Conservation (phyloP, 2,797 vertebrate genomes). For the Myoxocephalus aenaeus region DNA sequence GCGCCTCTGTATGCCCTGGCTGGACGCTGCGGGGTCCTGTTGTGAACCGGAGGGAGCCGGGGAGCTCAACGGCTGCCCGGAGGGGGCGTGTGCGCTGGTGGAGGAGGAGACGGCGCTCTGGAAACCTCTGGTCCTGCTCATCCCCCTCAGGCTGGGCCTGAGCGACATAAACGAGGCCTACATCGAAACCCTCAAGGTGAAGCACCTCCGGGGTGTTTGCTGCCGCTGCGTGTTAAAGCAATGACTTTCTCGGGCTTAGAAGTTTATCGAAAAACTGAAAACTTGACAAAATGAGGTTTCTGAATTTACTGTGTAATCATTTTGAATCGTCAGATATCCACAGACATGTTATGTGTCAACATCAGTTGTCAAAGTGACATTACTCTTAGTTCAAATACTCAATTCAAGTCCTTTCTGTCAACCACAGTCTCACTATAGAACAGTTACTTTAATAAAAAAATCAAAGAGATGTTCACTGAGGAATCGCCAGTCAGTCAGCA, state of each 20-base stretch:
- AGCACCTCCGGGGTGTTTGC: background rate
- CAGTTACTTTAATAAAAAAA: background rate
- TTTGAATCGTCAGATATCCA: background rate
- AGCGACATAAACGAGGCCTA: slow-evolving; percentile 98
- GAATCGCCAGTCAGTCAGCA: background rate
- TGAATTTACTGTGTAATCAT: background rate
- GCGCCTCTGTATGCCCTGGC: slow-evolving; percentile 88
- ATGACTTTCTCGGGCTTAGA: background rate
- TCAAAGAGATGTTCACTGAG: background rate
- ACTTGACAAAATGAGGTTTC: background rate
- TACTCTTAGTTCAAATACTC: slow-evolving; percentile 3
- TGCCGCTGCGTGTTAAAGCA: background rate
- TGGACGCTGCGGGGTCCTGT: slow-evolving; percentile 77
- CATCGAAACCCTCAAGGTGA: slow-evolving; percentile 96
- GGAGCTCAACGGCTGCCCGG: slow-evolving; percentile 90
- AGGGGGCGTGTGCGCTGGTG: slow-evolving; percentile 82
- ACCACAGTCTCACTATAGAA: background rate
- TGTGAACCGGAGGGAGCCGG: slow-evolving; percentile 65
- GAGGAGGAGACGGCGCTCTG: slow-evolving; percentile 84
- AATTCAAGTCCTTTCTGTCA: background rate
- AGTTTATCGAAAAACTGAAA: background rate
- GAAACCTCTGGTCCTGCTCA: slow-evolving; percentile 96
- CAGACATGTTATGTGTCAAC: background rate
- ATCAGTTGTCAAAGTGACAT: background rate
- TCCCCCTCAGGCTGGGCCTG: slow-evolving; percentile 96